phyloP scores from a whole-genome alignment of 2,888 invertebrate genomes.

The Elegia similella region DNA sequence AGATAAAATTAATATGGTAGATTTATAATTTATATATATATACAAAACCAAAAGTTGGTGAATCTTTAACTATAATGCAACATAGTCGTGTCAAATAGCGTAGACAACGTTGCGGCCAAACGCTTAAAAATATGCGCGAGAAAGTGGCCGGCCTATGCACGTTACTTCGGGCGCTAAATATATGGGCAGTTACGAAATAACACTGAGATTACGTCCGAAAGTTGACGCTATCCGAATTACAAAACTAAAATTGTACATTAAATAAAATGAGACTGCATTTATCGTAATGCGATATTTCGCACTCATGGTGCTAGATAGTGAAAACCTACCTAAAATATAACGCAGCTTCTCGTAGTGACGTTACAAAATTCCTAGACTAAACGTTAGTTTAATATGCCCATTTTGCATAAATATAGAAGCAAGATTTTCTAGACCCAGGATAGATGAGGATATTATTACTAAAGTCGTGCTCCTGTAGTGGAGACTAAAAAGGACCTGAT shows the following conservation, averaged over 20 bases:
- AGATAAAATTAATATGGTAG: no score
- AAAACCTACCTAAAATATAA: not conserved
- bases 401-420: not conserved
- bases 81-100: not conserved
- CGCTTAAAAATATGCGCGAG: slow-evolving; percentile 35
- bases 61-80: not conserved
- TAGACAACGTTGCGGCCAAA: not conserved
- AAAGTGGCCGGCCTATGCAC: slow-evolving; percentile 36
- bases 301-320: slow-evolving; percentile 3
- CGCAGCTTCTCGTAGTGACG: not conserved
- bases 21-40: no score
- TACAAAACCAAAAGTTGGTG: no score
- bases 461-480: not conserved
- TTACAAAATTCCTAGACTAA: not conserved
- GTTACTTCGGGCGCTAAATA: slow-evolving; percentile 32
- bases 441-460: not conserved
- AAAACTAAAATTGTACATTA: slow-evolving; percentile 37
- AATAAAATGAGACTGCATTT: slow-evolving; percentile 35
- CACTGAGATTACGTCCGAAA: slow-evolving; percentile 32
- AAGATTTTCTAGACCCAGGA: not conserved
- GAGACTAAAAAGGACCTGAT: no score
- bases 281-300: slow-evolving; percentile 13
- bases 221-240: slow-evolving; percentile 22
- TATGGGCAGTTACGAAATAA: slow-evolving; percentile 42
- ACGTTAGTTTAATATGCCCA: not conserved